phyloP scores from a whole-genome alignment of 2,888 invertebrate genomes.

The Acanthosepion lycidas region DNA sequence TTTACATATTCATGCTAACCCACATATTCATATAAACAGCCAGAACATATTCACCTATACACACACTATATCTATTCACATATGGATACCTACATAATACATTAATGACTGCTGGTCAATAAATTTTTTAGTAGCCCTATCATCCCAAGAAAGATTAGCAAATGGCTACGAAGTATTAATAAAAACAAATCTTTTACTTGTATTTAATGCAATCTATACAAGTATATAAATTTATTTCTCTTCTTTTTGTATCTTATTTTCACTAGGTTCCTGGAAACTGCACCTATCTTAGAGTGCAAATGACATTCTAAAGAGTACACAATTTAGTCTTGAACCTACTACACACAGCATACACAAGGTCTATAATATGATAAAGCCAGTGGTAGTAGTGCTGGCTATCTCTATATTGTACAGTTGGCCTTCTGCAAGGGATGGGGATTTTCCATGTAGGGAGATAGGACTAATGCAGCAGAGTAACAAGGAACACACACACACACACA shows the following conservation, averaged over 20 bases:
- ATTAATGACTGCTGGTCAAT: not conserved
- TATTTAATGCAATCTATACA: not conserved
- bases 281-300: not conserved
- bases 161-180: not conserved
- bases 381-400: not conserved
- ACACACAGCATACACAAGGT: not conserved
- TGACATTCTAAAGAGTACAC: not conserved
- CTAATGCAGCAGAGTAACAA: not conserved
- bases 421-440: not conserved
- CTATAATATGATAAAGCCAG: not conserved
- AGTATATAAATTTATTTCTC: not conserved
- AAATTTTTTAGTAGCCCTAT: slow-evolving; percentile 4
- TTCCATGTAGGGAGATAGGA: slow-evolving; percentile 17
- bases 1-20: not conserved
- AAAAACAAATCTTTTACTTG: not conserved
- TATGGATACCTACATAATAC: not conserved
- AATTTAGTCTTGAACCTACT: not conserved
- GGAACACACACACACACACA: slow-evolving; percentile 33
- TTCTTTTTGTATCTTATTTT: not conserved
- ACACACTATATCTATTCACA: not conserved
- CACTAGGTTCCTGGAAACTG: not conserved
- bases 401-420: slow-evolving; percentile 33
- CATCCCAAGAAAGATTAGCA: slow-evolving; percentile 2
- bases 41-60: not conserved
- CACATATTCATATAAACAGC: not conserved